Base-by-base conservation (phyloP, 1,140 invertebrate species). In the Chelonus insularis region DNA sequence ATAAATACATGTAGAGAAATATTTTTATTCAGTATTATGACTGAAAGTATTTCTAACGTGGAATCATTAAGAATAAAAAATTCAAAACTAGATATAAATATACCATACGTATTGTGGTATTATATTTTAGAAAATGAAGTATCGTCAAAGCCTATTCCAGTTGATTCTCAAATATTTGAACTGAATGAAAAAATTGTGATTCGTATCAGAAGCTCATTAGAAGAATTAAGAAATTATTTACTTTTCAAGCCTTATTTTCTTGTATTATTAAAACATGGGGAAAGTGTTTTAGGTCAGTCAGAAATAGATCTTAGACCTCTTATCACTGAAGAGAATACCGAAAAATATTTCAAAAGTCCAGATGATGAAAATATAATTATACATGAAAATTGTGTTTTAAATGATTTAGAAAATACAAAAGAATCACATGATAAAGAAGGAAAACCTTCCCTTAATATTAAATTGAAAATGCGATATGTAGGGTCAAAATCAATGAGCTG, bases 111-210 rank as follows among this genome's bases (percentile, higher is more conserved):
- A 41, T 67, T 80, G 25, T 72, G 67, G 63, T 80, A 73, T 56
- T 67, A 65, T 47, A 63, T 81, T 54, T 62, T 81, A 54, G 70
- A 79, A 14, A 79, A 71, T 43, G 64, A 76, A 55, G 58, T 81
- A 7, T 63, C 60, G 55, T 63, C 77, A 20, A 78, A 75, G 63
- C 52, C 74, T 1, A 70, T 79, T 16, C 72, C 55, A 52, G 65
- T 63, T 11, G 65, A 59, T 25, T 68, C 64, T 14, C 67, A 64
- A 20, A 61, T 50, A 16, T 66, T 67, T 63, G 32, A 63, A 4
- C 43, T 78, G 0, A 73, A 79, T 70, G 76, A 81, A 60, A 80
- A 77, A 69, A 71, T 75, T 9, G 50, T 73, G 6, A 68, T 80
- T 18, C 70, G 68, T 62, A 75, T 81, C 58, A 71, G 73, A 71